phyloP scores from a whole-genome alignment of 1,140 invertebrate species.

The Vollenhovia emeryi region DNA sequence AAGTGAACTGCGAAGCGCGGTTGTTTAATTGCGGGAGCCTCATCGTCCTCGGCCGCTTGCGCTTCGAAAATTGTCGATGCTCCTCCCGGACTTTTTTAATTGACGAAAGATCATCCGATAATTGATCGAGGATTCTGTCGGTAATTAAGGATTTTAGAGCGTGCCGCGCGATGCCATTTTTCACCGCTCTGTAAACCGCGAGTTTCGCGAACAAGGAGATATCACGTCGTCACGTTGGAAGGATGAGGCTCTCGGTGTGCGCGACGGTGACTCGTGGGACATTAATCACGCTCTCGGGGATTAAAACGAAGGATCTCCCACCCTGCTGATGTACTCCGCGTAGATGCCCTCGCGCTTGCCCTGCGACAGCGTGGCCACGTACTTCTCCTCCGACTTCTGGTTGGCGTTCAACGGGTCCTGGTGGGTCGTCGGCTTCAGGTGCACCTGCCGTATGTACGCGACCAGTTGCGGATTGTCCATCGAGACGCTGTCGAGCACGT shows the following conservation, averaged over 20 bases:
- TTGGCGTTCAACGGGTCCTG: constrained; percentile 80
- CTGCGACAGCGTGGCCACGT: constrained; percentile 81
- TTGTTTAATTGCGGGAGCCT: neutral
- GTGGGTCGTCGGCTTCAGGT: constrained; percentile 84
- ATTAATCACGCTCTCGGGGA: neutral
- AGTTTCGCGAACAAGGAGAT: neutral
- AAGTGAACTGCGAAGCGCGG: neutral
- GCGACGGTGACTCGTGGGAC: neutral
- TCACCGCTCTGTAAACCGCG: neutral
- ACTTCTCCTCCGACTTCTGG: constrained; percentile 84
- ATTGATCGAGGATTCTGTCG: neutral
- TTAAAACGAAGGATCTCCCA: constrained; percentile 66
- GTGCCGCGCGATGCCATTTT: neutral
- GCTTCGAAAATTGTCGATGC: neutral
- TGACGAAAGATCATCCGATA: neutral
- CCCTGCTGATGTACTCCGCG: constrained; percentile 86
- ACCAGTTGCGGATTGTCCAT: constrained; percentile 91
- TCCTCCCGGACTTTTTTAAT: neutral
- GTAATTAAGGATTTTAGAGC: neutral
- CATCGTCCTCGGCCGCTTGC: neutral
- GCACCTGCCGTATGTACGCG: constrained; percentile 89
- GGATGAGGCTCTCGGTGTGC: neutral
- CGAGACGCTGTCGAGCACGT: constrained; percentile 89
- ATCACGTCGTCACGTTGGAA: neutral
- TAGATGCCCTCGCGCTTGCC: constrained; percentile 85